Evolutionary conservation across 1,140 invertebrate genomes (phyloP).

Genomic region (Drosophila obscura): DNA sequence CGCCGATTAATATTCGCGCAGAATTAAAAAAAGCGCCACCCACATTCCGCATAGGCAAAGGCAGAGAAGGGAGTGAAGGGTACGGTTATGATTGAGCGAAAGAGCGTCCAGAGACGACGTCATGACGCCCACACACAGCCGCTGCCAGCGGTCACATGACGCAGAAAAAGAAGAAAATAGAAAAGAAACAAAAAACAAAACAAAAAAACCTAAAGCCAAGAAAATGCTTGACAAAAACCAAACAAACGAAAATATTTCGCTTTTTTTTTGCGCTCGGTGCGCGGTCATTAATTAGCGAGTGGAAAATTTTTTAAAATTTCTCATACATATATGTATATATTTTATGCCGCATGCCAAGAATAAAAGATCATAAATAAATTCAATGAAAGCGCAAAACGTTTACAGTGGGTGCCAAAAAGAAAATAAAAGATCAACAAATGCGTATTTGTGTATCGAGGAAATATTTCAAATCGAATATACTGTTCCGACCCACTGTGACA

Average conservation of each 20-base stretch:
- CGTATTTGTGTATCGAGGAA: not conserved
- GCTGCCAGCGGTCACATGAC: constrained; percentile 62
- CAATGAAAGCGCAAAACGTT: not conserved
- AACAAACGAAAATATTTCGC: constrained; percentile 48
- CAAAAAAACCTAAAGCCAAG: not conserved
- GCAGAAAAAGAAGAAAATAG: constrained; percentile 42
- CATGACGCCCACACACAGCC: constrained; percentile 63
- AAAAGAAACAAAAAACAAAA: constrained; percentile 3
- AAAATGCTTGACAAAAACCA: constrained; percentile 30
- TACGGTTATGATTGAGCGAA: constrained; percentile 6
- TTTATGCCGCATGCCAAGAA: constrained; percentile 45
- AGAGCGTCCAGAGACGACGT: constrained; percentile 49
- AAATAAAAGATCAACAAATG: not conserved
- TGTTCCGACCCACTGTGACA: not conserved
- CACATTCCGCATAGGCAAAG: constrained; percentile 16
- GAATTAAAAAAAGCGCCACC: constrained; percentile 32
- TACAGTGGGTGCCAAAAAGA: not conserved
- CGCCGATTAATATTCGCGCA: constrained; percentile 23
- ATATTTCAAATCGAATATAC: constrained; percentile 22
- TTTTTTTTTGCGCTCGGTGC: constrained; percentile 23
- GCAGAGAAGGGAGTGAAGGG: not conserved
- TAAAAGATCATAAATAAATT: constrained; percentile 30
- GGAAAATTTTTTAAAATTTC: constrained; percentile 58
- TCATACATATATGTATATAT: not conserved
- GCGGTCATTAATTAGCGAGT: constrained; percentile 57